Evolutionary conservation across 2,113 vertebrate species (phyloP).

Genomic region (Edolisoma coerulescens): DNA sequence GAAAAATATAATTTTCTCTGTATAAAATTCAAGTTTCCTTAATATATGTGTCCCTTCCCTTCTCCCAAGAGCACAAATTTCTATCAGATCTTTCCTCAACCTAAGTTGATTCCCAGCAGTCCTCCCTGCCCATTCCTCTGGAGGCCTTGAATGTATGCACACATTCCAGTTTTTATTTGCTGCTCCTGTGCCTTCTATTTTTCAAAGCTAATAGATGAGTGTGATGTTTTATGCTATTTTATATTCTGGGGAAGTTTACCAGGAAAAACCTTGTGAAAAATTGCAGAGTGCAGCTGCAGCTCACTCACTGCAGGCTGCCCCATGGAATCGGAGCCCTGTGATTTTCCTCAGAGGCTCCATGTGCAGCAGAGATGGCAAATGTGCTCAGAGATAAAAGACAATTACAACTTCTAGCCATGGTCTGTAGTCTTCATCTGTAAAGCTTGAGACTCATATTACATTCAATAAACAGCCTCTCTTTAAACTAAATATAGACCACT

Average conservation of each 20-base stretch:
- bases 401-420: neutral
- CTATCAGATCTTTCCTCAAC: neutral
- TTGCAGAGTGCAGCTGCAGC: neutral
- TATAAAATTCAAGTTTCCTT: neutral
- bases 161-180: neutral
- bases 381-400: neutral
- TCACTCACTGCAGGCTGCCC: neutral
- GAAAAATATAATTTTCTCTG: neutral
- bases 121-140: neutral
- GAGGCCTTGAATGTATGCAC: neutral
- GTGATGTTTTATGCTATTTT: neutral
- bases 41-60: neutral
- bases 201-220: neutral
- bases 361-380: neutral
- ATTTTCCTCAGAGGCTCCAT: neutral
- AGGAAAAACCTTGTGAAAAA: neutral
- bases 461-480: neutral
- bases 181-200: neutral
- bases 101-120: neutral
- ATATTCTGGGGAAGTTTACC: neutral
- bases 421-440: neutral
- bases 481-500: slow-evolving; percentile 4
- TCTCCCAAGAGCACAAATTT: neutral
- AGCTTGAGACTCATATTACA: neutral
- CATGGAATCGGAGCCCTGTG: neutral